These are phyloP conservation scores for Stigmatopora argus DNA, from an alignment of 2,113 vertebrate species.

Conservation along the genomic window DNA sequence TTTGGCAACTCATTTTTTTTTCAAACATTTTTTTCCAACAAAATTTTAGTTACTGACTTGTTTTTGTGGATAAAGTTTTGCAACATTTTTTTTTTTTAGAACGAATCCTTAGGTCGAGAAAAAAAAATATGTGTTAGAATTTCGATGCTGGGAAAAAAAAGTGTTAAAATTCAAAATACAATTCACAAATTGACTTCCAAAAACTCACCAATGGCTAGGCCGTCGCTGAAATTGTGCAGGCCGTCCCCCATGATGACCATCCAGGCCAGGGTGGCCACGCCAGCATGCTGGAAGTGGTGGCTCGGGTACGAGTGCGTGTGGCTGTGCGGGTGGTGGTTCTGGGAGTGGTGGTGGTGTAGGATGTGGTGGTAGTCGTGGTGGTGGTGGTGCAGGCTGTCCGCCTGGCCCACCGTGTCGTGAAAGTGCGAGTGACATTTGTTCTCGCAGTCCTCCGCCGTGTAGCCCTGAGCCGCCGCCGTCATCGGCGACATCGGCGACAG, in stretches of 20 bases:
- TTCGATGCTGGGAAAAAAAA: too few species aligned
- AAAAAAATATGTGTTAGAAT: too few species aligned
- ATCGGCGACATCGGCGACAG: slow-evolving; percentile 59
- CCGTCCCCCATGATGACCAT: slow-evolving; percentile 99
- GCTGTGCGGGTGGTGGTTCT: slow-evolving; percentile 96
- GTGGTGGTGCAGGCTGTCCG: slow-evolving; percentile 88
- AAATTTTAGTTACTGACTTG: too few species aligned
- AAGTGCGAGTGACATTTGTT: slow-evolving; percentile 98
- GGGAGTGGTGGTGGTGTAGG: slow-evolving; percentile 94
- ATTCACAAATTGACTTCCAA: too few species aligned
- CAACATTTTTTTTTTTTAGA: too few species aligned
- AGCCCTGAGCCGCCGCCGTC: slow-evolving; percentile 67
- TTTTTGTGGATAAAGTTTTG: too few species aligned
- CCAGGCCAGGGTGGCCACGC: slow-evolving; percentile 91
- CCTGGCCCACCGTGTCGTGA: slow-evolving; percentile 90
- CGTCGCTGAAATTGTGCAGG: slow-evolving; percentile 94
- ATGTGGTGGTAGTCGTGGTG: slow-evolving; percentile 99
- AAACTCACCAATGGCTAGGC: slow-evolving; percentile 81
- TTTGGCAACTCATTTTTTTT: too few species aligned
- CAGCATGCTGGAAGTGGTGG: slow-evolving; percentile 86
- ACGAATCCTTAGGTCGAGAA: too few species aligned
- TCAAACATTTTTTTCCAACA: too few species aligned
- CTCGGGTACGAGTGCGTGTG: slow-evolving; percentile 89
- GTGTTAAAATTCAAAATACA: too few species aligned
- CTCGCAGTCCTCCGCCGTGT: slow-evolving; percentile 85